Conservation (phyloP, 2,888 invertebrate species). For the Meiosimyza platycephala region DNA sequence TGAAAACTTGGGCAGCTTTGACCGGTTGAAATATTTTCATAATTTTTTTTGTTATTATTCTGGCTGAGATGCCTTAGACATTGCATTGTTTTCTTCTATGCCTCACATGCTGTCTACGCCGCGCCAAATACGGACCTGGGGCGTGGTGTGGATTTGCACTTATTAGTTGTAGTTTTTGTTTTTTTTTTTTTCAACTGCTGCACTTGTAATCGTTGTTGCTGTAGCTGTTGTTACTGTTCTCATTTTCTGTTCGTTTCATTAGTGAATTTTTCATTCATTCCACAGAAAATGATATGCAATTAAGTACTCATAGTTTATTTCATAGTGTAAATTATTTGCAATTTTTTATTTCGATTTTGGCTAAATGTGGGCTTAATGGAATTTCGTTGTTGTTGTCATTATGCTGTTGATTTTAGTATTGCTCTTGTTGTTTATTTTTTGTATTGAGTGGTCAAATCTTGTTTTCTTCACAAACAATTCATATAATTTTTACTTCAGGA, state of each 20-base stretch:
- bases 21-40: no score
- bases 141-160: conserved; percentile 32
- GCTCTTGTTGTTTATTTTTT: conserved; percentile 18
- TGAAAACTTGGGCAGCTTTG: no score
- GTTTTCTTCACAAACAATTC: conserved; percentile 10
- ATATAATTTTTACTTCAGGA: conserved; percentile 1
- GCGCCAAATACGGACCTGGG: conserved; percentile 26
- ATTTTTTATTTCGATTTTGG: conserved; percentile 28
- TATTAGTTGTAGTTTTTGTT: conserved; percentile 9
- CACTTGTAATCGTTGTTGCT: conserved; percentile 10
- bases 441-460: conserved; percentile 14
- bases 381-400: conserved; percentile 49
- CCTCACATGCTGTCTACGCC: neutral
- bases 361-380: conserved; percentile 46
- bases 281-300: conserved; percentile 24
- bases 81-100: conserved; percentile 8
- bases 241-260: conserved; percentile 12
- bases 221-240: conserved; percentile 8
- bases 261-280: conserved; percentile 11
- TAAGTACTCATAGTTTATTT: conserved; percentile 32
- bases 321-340: conserved; percentile 41
- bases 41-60: no score
- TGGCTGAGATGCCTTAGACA: no score
- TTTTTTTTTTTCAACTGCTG: conserved; percentile 1
- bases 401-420: conserved; percentile 42